Base-by-base conservation (phyloP, 2,797 vertebrate species). In the Dendrocincla fuliginosa region DNA sequence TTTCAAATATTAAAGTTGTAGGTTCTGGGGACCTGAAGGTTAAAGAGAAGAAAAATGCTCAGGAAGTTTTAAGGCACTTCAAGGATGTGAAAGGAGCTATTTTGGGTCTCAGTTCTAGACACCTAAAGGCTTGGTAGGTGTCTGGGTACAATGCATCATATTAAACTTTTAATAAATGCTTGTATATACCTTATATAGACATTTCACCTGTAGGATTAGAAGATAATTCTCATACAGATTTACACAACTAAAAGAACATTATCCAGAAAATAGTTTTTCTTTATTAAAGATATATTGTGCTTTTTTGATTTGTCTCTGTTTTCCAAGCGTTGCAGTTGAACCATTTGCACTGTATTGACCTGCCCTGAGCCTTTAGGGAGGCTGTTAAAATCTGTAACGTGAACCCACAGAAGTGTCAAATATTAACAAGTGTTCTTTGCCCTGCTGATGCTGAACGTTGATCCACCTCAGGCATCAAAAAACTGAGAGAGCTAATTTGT, bases 361-460 rank as follows among this genome's bases (percentile, higher is more conserved):
- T 81, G 28, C 28, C 69, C 49, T 88, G 63, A 90, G 85, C 57
- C 83, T 76, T 73, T 39, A 69, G 63, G 88, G 59, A 79, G 35
- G 13, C 39, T 88, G 65, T 81, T 90, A 68, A 78, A 94, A 70
- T 69, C 63, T 69, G 50, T 70, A 73, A 80, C 0, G 0, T 79
- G 59, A 91, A 90, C 65, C 24, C 49, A 71, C 37, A n/a, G 68
- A 57, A 60, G 49, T 95, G 78, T 92, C 82, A 77, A 23, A 50
- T 93, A 67, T 63, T 93, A 83, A 86, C 53, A 90, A 84, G 59
- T 76, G 65, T 86, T 90, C 61, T 88, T 60, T 94, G 41, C 57
- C 86, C 52, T 87, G 32, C 74, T 85, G 67, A 28, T 93, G 64
- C n/a, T 83, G 68, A 69, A 50, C 0, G 12, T 64, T 90, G 42